Evolutionary conservation across 2,797 vertebrate genomes (phyloP), one percentile per base, ranked within the genome.

Genomic region (Chanos chanos): DNA sequence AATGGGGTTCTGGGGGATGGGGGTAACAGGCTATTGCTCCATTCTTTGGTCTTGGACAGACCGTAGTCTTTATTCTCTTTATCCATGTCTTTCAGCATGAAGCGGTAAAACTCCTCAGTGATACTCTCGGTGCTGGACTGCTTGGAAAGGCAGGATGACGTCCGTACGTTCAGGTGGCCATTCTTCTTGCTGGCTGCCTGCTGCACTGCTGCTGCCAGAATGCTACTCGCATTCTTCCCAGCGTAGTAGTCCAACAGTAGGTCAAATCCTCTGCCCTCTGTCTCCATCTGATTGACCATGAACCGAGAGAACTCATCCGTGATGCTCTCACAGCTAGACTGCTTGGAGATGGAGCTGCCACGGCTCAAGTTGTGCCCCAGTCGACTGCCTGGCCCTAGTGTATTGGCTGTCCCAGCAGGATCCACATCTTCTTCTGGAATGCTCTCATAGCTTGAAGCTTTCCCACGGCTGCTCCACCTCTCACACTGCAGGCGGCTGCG

Each of bases 261-360:
- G 78, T 98, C 97, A 77, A 98, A 98, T 0, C 92, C 94, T 66
- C 95, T 87, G 37, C 97, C 97, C 83, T 99, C 97, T 0, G 80
- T 94, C 82, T 99, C 97, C 97, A 99, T 98, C 81, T 99, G 97
- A 78, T 94, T 97, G 27, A 99, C 93, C 94, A 99, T 99, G 81
- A 98, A 99, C 56, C 92, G 88, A 47, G 97, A 98, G 77, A 99
- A 99, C 79, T 99, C 97, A 47, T 99, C 97, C 0, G 94, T 97
- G 82, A 99, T 98, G 79, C 97, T 99, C 82, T 99, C 97, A 31
- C 97, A 99, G 72, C 97, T 99, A 1, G 97, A 99, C 76, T 99
- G 97, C 75, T 99, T 99, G 33, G 97, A 99, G 71, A 99, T 91
- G 0, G 97, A 99, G 81, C 95, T 94, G n/a, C 93, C 92, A 30